Conservation (phyloP, 2,113 vertebrate genomes). For the Ginglymostoma cirratum region DNA sequence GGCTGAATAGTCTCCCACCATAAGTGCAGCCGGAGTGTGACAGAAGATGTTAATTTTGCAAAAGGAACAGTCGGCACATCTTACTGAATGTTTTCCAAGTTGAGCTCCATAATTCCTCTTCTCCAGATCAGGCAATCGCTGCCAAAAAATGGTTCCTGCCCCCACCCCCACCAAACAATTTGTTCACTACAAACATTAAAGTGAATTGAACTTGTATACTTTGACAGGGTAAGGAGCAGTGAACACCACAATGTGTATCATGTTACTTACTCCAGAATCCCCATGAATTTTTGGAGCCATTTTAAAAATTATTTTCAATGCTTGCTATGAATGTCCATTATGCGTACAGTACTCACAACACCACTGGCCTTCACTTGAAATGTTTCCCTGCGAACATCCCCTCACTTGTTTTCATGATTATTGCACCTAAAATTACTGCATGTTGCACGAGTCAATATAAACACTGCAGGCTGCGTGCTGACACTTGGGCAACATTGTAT, state of each 20-base stretch:
- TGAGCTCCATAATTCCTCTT: background rate
- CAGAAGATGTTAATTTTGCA: background rate
- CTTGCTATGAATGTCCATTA: background rate
- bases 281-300: background rate
- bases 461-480: background rate
- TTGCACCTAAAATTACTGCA: background rate
- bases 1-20: background rate
- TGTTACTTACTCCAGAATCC: background rate
- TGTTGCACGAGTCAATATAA: background rate
- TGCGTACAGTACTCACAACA: background rate
- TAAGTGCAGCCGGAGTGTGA: background rate
- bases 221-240: background rate
- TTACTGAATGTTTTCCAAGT: background rate
- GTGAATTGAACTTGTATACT: background rate
- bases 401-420: background rate
- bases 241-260: background rate
- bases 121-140: background rate
- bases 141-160: background rate
- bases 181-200: background rate
- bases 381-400: background rate
- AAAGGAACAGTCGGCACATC: background rate
- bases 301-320: background rate
- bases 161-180: background rate
- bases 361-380: background rate
- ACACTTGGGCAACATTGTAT: slow-evolving; percentile 29